These are phyloP conservation scores for Apis florea DNA, from an alignment of 1,140 invertebrate genomes.

Conservation along the genomic window DNA sequence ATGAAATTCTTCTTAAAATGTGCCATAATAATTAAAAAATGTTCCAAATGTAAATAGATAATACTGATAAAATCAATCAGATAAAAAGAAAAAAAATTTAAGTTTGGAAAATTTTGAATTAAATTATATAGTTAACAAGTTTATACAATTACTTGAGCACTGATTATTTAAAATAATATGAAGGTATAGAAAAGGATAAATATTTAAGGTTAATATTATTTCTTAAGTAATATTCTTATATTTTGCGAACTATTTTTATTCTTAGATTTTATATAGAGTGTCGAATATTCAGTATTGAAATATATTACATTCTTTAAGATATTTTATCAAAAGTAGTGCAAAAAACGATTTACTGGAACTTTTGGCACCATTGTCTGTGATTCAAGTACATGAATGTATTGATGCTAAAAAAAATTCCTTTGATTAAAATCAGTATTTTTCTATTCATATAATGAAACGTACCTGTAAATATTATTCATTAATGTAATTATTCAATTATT, in stretches of 20 bases:
- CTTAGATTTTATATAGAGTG: conserved; percentile 2
- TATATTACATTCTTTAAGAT: conserved; percentile 29
- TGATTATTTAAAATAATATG: conserved; percentile 17
- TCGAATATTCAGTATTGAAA: conserved; percentile 37
- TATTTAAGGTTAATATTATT: conserved; percentile 2
- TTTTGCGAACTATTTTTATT: conserved; percentile 22
- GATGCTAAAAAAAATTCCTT: conserved; percentile 35
- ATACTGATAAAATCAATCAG: neutral
- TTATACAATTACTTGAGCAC: conserved; percentile 20
- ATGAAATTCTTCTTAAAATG: neutral
- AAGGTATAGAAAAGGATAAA: neutral
- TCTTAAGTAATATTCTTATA: conserved; percentile 11
- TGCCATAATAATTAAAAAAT: neutral
- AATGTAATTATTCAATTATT: conserved; percentile 34
- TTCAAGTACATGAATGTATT: conserved; percentile 33
- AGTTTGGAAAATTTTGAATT: neutral
- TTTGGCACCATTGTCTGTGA: conserved; percentile 43
- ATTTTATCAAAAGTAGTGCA: conserved; percentile 38
- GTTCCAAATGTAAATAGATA: neutral
- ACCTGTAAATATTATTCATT: conserved; percentile 41
- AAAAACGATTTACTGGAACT: conserved; percentile 16
- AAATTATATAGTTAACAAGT: neutral
- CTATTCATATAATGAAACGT: conserved; percentile 23
- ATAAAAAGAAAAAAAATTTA: neutral
- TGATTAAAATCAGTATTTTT: conserved; percentile 42